Percentiles rank a stretch among this genome's conserved stretches.
Conservation (phyloP, 2,797 vertebrate species). For the Momotus momota region DNA sequence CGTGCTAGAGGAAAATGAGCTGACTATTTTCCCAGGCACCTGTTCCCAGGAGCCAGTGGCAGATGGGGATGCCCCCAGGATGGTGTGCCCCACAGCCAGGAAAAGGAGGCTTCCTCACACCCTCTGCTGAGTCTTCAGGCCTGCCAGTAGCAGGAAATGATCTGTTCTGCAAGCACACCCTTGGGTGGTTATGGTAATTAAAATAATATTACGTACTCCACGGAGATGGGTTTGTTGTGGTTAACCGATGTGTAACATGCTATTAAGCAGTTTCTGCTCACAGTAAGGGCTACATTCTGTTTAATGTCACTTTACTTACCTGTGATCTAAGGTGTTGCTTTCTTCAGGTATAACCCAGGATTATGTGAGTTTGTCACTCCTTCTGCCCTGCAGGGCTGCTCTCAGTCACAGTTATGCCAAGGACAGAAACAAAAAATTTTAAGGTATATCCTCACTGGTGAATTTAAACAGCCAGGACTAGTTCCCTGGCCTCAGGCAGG, state of each 20-base stretch:
- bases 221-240: neutral
- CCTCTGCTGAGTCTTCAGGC: neutral
- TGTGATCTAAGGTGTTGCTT: neutral
- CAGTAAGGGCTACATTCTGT: neutral
- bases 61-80: neutral
- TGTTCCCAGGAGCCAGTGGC: rapidly evolving
- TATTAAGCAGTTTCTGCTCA: neutral
- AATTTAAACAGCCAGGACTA: neutral
- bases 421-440: neutral
- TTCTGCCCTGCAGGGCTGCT: neutral
- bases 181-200: neutral
- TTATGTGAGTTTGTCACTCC: neutral
- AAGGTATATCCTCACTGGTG: neutral
- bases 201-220: neutral
- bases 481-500: neutral
- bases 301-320: neutral
- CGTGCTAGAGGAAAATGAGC: neutral
- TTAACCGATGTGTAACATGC: neutral
- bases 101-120: neutral
- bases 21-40: neutral
- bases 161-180: neutral
- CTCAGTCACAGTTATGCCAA: too few relatives aligned
- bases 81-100: neutral
- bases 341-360: neutral
- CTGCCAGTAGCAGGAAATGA: neutral